phyloP scores from a whole-genome alignment of 2,797 vertebrate species.

The Mallotus villosus region DNA sequence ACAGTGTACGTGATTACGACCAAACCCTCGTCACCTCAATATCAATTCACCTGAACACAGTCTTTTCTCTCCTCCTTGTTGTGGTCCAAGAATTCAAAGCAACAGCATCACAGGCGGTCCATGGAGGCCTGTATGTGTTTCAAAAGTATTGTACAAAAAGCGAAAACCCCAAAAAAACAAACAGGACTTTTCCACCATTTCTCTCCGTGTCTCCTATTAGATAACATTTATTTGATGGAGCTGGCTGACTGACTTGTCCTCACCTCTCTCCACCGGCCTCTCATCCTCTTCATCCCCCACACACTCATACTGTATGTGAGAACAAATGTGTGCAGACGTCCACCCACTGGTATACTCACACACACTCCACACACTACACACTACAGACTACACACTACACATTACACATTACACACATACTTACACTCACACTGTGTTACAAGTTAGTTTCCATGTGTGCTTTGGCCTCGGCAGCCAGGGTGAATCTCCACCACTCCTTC shows the following conservation, averaged over 20 bases:
- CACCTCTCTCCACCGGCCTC: slow-evolving; percentile 61
- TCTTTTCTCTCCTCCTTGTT: too few relatives aligned
- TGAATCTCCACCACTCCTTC: slow-evolving; percentile 45
- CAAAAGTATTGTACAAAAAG: too few relatives aligned
- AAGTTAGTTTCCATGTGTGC: slow-evolving; percentile 16
- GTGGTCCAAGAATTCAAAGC: too few relatives aligned
- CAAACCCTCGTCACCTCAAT: background rate
- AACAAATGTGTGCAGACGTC: slow-evolving; percentile 40
- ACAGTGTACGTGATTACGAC: background rate
- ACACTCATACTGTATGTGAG: slow-evolving; percentile 46
- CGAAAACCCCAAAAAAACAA: background rate
- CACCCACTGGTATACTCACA: slow-evolving; percentile 12
- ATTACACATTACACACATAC: background rate
- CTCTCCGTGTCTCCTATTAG: slow-evolving; percentile 62
- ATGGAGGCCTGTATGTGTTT: too few relatives aligned
- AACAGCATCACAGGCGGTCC: too few relatives aligned
- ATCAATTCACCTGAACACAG: background rate
- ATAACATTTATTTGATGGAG: slow-evolving; percentile 74
- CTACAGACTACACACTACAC: slow-evolving; percentile 7
- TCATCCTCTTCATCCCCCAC: slow-evolving; percentile 6
- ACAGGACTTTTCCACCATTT: background rate
- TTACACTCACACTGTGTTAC: slow-evolving; percentile 8
- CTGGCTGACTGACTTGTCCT: slow-evolving; percentile 72
- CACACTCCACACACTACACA: slow-evolving; percentile 8
- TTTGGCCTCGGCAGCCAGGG: slow-evolving; percentile 15